phyloP scores from a whole-genome alignment of 2,797 vertebrate species.

The Pitangus sulphuratus region DNA sequence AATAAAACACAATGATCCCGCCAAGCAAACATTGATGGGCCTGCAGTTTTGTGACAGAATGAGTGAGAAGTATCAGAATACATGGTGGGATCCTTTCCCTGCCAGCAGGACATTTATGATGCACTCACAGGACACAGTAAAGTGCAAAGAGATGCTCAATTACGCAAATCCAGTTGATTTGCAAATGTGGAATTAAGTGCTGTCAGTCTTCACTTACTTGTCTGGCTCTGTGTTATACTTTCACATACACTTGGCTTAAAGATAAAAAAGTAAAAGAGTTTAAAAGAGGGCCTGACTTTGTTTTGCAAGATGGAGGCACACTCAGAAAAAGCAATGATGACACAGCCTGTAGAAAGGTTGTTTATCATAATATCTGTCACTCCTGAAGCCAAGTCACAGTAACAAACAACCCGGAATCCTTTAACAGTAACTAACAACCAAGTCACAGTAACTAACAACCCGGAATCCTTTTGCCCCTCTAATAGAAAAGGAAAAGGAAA shows the following conservation, averaged over 20 bases:
- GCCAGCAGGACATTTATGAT: background rate
- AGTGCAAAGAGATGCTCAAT: background rate
- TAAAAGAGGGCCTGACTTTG: background rate
- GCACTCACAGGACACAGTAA: background rate
- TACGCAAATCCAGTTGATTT: background rate
- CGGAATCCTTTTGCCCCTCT: background rate
- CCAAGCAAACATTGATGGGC: background rate
- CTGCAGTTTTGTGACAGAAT: background rate
- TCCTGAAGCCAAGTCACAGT: background rate
- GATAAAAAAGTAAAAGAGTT: background rate
- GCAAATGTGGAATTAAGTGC: background rate
- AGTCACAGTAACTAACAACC: background rate
- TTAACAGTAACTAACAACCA: background rate
- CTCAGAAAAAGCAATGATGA: background rate
- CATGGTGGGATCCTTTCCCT: background rate
- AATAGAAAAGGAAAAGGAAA: background rate
- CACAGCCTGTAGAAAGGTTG: background rate
- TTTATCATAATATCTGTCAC: background rate
- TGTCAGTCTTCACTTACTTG: conserved; percentile 12
- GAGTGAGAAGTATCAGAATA: background rate
- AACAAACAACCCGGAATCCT: background rate
- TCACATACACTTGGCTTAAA: background rate
- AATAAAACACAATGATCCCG: background rate
- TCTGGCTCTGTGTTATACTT: background rate
- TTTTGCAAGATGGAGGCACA: background rate